These are phyloP conservation scores for Drosophila murphyi DNA, from an alignment of 1,140 invertebrate species.

Conservation along the genomic window DNA sequence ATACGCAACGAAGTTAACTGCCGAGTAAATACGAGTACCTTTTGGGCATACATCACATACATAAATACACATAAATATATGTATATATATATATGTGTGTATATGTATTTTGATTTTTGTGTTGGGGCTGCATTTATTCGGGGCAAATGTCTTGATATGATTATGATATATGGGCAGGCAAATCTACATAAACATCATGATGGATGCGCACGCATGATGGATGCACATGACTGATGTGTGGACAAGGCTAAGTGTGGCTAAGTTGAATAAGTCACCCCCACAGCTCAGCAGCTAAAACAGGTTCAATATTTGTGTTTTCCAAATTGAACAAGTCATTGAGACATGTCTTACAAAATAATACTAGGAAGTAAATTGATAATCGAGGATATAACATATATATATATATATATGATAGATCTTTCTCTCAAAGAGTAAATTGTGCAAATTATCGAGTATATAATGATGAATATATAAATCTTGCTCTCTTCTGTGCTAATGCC, in stretches of 20 bases:
- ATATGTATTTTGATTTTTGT: neutral
- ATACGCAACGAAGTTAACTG: conserved; percentile 5
- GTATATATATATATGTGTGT: no score
- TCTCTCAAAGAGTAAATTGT: no score
- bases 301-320: neutral
- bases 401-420: no score
- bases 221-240: conserved; percentile 13
- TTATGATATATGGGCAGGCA: conserved; percentile 72
- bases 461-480: no score
- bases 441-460: no score
- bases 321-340: no score
- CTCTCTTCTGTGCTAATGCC: no score
- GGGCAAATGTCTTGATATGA: conserved; percentile 56
- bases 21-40: conserved; percentile 16
- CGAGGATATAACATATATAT: no score
- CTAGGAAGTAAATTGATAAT: no score
- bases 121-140: conserved; percentile 25
- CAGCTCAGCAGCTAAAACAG: neutral
- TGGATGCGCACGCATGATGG: conserved; percentile 47
- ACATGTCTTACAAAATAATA: no score
- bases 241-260: neutral
- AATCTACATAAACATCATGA: conserved; percentile 80
- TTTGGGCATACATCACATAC: neutral
- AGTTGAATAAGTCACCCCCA: neutral
- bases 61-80: no score